Conservation (phyloP, 2,113 vertebrate genomes). For the Alexandromys fortis region DNA sequence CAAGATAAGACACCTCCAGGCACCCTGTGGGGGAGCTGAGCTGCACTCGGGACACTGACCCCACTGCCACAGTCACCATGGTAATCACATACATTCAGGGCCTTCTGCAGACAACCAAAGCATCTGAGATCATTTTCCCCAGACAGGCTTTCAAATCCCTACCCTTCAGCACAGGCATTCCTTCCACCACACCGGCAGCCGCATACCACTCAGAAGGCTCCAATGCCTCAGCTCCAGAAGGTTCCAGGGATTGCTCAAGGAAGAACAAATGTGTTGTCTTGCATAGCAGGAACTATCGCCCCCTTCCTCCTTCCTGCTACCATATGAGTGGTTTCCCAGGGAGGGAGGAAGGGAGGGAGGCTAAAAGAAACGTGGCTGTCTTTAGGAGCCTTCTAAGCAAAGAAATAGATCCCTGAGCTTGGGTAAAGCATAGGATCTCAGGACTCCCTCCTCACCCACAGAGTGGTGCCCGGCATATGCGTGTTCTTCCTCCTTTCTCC, state of each 20-base stretch:
- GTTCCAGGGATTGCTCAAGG: not conserved
- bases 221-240: not conserved
- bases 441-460: fast-evolving
- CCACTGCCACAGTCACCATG: fast-evolving
- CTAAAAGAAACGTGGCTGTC: not conserved
- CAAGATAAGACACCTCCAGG: not conserved
- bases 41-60: not conserved
- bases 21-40: no score
- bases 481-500: fast-evolving
- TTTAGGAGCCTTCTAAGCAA: not conserved
- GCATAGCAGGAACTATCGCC: not conserved
- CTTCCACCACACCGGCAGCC: not conserved
- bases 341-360: not conserved
- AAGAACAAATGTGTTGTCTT: not conserved
- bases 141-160: not conserved
- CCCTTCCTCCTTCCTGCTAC: constrained; percentile 14
- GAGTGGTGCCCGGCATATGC: fast-evolving
- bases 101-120: not conserved
- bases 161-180: not conserved
- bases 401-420: not conserved
- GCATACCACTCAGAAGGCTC: not conserved
- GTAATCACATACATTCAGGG: not conserved
- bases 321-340: not conserved
- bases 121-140: not conserved
- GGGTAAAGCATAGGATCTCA: not conserved